Evolutionary conservation across 2,888 invertebrate genomes (phyloP), one percentile per base, ranked within the genome.

Genomic region (Erebia aethiops): DNA sequence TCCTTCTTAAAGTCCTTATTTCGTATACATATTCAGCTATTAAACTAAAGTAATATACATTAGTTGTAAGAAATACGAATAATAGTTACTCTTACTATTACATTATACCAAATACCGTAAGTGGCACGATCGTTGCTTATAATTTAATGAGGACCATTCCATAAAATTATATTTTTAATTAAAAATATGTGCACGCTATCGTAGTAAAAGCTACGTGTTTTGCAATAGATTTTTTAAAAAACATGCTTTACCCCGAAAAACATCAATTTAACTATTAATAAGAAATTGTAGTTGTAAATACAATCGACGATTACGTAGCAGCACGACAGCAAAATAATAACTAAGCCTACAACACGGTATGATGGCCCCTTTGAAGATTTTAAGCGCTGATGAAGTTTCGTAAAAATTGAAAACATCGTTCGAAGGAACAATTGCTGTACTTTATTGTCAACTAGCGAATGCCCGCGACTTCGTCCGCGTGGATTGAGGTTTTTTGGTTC

Each of bases 111-210:
- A 54, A 16, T 10, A 9, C 16, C 18, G 16, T 18, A 54, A 2
- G 51, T 51, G 1, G 7, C 18, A 54, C 54, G 2, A 10, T 18
- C 54, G 46, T 46, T 46, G 2, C 46, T 13, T 46, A 13, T 46
- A 18, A 54, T 10, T 54, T 11, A 18, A 52, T 16, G 16, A 1
- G 10, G 3, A 54, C 10, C 54, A 54, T 54, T 54, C 54, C 54
- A 54, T 18, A 18, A 16, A 46, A 46, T 46, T 46, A 46, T 11
- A 11, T 46, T 54, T 9, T 54, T 54, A 52, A 16, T 54, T 4
- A 18, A 54, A 54, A 54, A 54, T 54, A 54, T 54, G 54, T 54
- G 54, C 54, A 18, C 18, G 54, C 16, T 54, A 54, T 54, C 3
- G 10, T 16, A 54, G 10, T 54, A 54, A 18, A 54, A 54, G 18